These are phyloP conservation scores for Zonitis immaculata DNA, from an alignment of 2,888 invertebrate genomes.

Conservation along the genomic window DNA sequence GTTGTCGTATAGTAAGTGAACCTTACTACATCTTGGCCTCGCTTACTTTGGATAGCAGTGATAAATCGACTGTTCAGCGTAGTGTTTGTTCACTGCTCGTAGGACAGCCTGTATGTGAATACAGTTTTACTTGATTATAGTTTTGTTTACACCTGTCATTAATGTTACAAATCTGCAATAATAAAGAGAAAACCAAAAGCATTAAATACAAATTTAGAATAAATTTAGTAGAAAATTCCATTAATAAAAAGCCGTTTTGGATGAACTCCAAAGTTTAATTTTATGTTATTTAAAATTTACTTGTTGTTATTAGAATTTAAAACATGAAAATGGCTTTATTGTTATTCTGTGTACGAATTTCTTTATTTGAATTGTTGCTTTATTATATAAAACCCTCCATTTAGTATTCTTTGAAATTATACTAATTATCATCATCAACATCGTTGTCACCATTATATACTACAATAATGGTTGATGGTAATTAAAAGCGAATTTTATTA, in stretches of 20 bases:
- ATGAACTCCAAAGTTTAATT: neutral
- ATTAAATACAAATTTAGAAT: too few relatives aligned
- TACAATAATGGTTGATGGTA: conserved; percentile 6
- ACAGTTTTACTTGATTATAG: too few relatives aligned
- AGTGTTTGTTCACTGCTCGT: too few relatives aligned
- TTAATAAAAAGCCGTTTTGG: too few relatives aligned
- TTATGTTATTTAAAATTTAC: neutral
- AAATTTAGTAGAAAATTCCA: neutral
- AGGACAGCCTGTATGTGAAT: too few relatives aligned
- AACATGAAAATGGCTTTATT: neutral
- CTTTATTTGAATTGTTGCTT: neutral
- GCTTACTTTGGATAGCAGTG: too few relatives aligned
- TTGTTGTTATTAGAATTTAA: neutral
- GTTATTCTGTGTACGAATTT: neutral
- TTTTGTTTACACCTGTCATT: too few relatives aligned
- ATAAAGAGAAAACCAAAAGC: too few relatives aligned
- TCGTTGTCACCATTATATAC: neutral
- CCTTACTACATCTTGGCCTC: too few relatives aligned
- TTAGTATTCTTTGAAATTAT: neutral
- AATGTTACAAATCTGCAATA: too few relatives aligned
- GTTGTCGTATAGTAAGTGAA: too few relatives aligned
- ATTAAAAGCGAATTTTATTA: conserved; percentile 16
- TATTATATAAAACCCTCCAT: neutral
- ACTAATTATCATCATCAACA: neutral
- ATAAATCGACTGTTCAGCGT: too few relatives aligned